Conservation (phyloP, 35 echinoderm and acorn worm species). For the Apostichopus californicus region DNA sequence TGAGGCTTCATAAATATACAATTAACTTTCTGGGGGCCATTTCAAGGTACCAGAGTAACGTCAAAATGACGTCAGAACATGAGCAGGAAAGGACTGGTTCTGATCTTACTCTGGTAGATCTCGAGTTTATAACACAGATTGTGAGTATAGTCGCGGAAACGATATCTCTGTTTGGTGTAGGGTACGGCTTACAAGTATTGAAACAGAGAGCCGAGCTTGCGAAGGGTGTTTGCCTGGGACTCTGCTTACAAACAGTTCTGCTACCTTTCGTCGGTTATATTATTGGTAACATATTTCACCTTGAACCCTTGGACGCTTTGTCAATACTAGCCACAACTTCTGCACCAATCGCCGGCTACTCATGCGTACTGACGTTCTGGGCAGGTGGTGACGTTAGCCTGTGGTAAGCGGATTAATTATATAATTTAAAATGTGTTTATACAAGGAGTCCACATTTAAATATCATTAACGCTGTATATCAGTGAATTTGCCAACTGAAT, state of each 20-base stretch:
- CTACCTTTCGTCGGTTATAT: constrained; percentile 29
- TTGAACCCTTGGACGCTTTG: background rate
- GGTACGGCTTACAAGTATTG: background rate
- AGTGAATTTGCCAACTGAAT: too few species aligned
- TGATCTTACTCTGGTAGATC: background rate
- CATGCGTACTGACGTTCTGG: constrained; percentile 27
- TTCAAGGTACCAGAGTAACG: background rate
- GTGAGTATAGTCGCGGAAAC: background rate
- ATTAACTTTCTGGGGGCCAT: too few species aligned
- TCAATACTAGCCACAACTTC: background rate
- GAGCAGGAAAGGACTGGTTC: background rate
- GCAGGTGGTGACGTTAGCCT: background rate
- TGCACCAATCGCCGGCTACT: constrained; percentile 24
- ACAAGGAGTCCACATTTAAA: too few species aligned
- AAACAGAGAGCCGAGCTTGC: background rate
- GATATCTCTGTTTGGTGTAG: constrained; percentile 23
- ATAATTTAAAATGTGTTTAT: too few species aligned
- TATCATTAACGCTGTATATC: too few species aligned
- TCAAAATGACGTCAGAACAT: background rate
- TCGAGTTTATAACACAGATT: background rate
- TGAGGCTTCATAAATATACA: too few species aligned
- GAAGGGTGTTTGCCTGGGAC: background rate
- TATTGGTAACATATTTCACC: background rate
- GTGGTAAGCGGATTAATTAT: background rate
- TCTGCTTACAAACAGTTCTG: constrained; percentile 10